Conservation (phyloP, 1,140 invertebrate species). For the Rhagoletis zephyria region DNA sequence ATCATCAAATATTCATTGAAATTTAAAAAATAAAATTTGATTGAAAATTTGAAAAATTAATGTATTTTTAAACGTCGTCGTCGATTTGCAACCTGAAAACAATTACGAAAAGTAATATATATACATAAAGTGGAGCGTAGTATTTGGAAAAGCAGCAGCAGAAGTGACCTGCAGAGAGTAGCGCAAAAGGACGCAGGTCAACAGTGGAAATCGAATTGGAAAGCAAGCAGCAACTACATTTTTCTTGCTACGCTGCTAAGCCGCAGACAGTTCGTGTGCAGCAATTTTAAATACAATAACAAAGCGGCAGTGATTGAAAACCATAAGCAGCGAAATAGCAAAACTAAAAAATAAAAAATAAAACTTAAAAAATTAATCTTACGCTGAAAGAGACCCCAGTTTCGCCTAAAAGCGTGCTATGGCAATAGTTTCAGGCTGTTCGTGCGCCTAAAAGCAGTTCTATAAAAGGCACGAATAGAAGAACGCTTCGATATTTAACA, state of each 20-base stretch:
- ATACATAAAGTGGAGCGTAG: not conserved
- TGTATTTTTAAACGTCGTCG: not conserved
- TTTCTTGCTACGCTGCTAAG: not conserved
- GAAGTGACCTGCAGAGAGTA: not conserved
- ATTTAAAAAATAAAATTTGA: slow-evolving; percentile 28
- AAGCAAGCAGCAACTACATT: not conserved
- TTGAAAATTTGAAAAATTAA: slow-evolving; percentile 30
- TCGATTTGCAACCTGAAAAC: not conserved
- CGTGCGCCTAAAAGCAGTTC: slow-evolving; percentile 18
- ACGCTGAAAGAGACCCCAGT: not conserved
- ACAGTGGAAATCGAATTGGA: slow-evolving; percentile 30
- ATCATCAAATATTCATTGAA: slow-evolving; percentile 49
- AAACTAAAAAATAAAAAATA: not conserved
- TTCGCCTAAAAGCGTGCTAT: slow-evolving; percentile 32
- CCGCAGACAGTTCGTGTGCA: not conserved
- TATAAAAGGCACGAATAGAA: not conserved
- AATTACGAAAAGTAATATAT: slow-evolving; percentile 20
- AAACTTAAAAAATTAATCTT: not conserved
- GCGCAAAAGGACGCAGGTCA: not conserved
- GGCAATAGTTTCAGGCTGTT: not conserved
- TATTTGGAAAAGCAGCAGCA: not conserved
- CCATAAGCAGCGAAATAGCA: not conserved
- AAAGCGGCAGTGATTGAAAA: not conserved
- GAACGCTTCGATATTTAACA: not conserved
- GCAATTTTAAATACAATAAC: not conserved